Percentiles rank a stretch among this genome's conserved stretches.
These are phyloP conservation scores for Cyclargus thomasi DNA, from an alignment of 1,140 invertebrate species.

Conservation along the genomic window DNA sequence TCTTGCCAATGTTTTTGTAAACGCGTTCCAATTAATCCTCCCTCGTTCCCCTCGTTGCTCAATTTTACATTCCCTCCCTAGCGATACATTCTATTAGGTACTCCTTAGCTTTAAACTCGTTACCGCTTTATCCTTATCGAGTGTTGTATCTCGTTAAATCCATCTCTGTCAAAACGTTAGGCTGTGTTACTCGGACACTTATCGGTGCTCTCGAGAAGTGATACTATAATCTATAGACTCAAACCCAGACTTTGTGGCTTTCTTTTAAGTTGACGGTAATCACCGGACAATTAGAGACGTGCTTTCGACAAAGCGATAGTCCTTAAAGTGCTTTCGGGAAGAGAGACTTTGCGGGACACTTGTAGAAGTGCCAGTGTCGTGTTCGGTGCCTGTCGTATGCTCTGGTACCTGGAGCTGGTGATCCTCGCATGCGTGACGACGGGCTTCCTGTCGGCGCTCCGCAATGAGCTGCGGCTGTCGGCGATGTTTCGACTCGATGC, in stretches of 20 bases:
- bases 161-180: not conserved
- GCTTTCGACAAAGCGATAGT: too few species aligned
- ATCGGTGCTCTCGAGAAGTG: not conserved
- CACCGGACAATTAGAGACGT: too few species aligned
- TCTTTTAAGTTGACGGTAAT: too few species aligned
- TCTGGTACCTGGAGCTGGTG: slow-evolving; percentile 53
- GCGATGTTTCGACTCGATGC: slow-evolving; percentile 56
- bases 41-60: not conserved
- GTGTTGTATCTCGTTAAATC: not conserved
- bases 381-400: slow-evolving; percentile 34
- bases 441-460: slow-evolving; percentile 50
- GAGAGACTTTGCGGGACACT: not conserved
- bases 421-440: slow-evolving; percentile 61
- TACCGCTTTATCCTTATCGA: not conserved
- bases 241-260: not conserved
- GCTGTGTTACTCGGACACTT: not conserved
- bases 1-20: not conserved
- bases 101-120: not conserved
- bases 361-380: too few species aligned
- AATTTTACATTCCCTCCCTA: not conserved
- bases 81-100: not conserved
- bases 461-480: slow-evolving; percentile 66
- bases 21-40: not conserved
- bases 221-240: not conserved
- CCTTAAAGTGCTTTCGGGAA: not conserved